Conservation (phyloP, 2,888 invertebrate genomes). For the Stenurella melanura region DNA sequence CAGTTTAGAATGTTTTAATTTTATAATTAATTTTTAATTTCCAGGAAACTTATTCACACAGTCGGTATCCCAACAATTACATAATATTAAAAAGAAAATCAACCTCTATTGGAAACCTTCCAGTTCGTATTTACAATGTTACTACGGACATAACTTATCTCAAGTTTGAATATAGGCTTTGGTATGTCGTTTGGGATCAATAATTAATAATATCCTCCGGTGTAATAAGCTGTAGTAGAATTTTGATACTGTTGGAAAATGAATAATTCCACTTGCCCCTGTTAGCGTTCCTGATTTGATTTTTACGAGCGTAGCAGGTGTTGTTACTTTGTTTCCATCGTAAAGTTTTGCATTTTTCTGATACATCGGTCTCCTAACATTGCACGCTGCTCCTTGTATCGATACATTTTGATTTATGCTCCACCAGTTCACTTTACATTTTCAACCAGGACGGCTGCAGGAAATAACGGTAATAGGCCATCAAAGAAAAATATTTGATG, state of each 20-base stretch:
- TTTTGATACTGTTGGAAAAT: conserved; percentile 28
- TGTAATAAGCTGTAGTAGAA: conserved; percentile 7
- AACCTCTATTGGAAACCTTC: neutral
- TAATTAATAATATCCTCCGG: conserved; percentile 23
- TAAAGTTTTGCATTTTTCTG: conserved; percentile 59
- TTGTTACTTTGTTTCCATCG: conserved; percentile 54
- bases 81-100: no score
- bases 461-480: conserved; percentile 22
- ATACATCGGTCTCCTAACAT: conserved; percentile 26
- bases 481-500: conserved; percentile 13
- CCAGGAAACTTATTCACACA: no score
- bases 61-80: no score
- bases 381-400: conserved; percentile 26
- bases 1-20: no score
- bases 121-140: neutral
- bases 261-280: conserved; percentile 34
- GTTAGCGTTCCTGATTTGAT: conserved; percentile 42
- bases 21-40: no score
- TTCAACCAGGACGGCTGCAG: neutral
- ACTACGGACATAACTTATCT: neutral
- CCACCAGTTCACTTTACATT: conserved; percentile 30
- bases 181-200: conserved; percentile 10
- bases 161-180: neutral
- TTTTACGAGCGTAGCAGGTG: conserved; percentile 59
- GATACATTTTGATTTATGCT: conserved; percentile 35